Evolutionary conservation across 53 echinoderm and acorn worm genomes (phyloP).

Genomic region (Holothuria leucospilota): DNA sequence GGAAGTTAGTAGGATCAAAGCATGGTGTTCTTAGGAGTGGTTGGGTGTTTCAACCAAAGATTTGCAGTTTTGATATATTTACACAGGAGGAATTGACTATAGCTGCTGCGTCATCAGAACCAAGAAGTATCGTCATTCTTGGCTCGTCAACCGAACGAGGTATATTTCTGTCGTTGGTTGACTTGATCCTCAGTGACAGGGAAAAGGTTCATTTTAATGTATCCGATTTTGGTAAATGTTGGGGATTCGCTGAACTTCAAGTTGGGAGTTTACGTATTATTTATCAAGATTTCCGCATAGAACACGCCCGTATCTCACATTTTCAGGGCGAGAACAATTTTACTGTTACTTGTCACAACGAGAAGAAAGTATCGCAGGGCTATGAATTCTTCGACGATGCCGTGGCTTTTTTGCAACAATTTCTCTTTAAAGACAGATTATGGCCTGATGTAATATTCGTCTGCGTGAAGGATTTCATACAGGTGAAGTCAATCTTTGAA

Average conservation of each 20-base stretch:
- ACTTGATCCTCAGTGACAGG: background rate
- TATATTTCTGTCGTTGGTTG: conserved; percentile 2
- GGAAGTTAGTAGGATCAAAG: background rate
- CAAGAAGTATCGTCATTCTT: background rate
- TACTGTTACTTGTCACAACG: background rate
- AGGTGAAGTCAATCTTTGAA: background rate
- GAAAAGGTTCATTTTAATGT: background rate
- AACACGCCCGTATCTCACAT: too few relatives aligned
- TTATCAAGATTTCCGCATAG: conserved; percentile 21
- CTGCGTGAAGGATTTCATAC: background rate
- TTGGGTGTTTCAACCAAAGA: conserved; percentile 16
- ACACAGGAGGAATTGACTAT: background rate
- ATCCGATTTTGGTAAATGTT: conserved; percentile 21
- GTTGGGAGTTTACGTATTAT: background rate
- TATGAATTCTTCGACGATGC: background rate
- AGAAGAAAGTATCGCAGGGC: background rate
- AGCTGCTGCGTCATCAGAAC: background rate
- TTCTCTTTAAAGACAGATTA: background rate
- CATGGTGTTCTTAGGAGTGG: conserved; percentile 8
- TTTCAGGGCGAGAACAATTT: background rate
- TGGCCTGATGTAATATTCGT: conserved; percentile 24
- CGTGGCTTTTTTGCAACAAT: background rate
- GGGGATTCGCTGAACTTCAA: conserved; percentile 8
- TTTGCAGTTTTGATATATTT: conserved; percentile 22
- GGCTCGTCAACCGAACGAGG: conserved; percentile 19